Percentiles rank a stretch among this genome's conserved stretches.
Conservation (phyloP, 2,113 vertebrate genomes). For the Rhodinocichla rosea region DNA sequence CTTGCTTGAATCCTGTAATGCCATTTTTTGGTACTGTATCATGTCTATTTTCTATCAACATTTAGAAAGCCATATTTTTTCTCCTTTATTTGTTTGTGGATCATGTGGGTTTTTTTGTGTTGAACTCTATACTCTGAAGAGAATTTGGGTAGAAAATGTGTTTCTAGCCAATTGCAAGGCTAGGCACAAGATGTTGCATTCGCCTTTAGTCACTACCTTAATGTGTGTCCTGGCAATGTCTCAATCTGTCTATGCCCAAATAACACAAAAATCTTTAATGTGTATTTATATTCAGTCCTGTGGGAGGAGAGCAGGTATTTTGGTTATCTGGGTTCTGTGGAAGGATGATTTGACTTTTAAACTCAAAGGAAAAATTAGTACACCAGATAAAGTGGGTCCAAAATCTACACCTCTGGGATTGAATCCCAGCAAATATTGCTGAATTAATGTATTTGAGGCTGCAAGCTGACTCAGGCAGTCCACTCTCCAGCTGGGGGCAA, state of each 20-base stretch:
- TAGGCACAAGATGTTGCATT: neutral
- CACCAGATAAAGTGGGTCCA: neutral
- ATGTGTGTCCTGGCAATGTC: neutral
- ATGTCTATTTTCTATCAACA: neutral
- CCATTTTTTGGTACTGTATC: neutral
- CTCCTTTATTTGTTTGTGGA: neutral
- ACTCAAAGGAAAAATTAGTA: neutral
- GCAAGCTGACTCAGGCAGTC: neutral
- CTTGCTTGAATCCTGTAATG: neutral
- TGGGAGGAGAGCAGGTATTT: neutral
- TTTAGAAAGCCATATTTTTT: neutral
- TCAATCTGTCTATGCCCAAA: neutral
- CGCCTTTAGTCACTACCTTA: neutral
- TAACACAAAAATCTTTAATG: neutral
- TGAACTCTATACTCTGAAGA: neutral
- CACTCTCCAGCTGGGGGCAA: neutral
- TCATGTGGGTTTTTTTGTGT: accelerated
- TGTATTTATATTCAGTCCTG: neutral
- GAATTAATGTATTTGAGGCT: neutral
- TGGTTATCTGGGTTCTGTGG: neutral
- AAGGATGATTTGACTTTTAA: neutral
- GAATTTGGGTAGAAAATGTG: neutral
- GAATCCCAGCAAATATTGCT: neutral
- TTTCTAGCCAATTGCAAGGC: neutral
- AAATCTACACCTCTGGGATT: neutral